phyloP scores from a whole-genome alignment of 2,113 vertebrate genomes.

The Suncus etruscus region DNA sequence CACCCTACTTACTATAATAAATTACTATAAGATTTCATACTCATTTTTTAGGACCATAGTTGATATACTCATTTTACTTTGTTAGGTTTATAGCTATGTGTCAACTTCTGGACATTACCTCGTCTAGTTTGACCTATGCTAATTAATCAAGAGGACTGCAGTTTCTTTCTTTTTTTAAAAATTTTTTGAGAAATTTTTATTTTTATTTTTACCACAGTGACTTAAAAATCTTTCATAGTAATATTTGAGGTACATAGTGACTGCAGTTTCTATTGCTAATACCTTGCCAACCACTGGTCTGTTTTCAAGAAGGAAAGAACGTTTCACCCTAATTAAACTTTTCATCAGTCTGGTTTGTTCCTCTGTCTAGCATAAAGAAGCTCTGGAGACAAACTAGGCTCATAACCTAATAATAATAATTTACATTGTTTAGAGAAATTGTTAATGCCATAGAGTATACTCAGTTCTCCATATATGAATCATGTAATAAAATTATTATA shows the following conservation, averaged over 20 bases:
- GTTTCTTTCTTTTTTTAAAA: too few relatives aligned
- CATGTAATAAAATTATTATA: not conserved
- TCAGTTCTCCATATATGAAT: not conserved
- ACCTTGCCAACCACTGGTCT: not conserved
- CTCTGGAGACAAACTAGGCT: not conserved
- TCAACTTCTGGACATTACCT: not conserved
- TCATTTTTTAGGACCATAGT: not conserved
- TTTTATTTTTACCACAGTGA: too few relatives aligned
- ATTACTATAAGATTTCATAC: not conserved
- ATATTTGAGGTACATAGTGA: not conserved
- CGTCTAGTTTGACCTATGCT: not conserved
- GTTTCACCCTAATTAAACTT: not conserved
- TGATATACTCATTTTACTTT: not conserved
- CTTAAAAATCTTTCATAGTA: too few relatives aligned
- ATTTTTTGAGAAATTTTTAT: too few relatives aligned
- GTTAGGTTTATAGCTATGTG: not conserved
- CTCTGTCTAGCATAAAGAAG: not conserved
- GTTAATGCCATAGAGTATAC: not conserved
- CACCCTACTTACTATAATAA: too few relatives aligned
- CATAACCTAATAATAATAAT: not conserved
- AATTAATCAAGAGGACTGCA: not conserved
- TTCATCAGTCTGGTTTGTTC: not conserved
- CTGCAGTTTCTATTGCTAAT: accelerated
- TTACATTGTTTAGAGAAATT: not conserved
- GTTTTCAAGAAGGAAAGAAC: not conserved